These are phyloP conservation scores for Orchesella cincta DNA, from an alignment of 1,140 invertebrate species.

Conservation along the genomic window DNA sequence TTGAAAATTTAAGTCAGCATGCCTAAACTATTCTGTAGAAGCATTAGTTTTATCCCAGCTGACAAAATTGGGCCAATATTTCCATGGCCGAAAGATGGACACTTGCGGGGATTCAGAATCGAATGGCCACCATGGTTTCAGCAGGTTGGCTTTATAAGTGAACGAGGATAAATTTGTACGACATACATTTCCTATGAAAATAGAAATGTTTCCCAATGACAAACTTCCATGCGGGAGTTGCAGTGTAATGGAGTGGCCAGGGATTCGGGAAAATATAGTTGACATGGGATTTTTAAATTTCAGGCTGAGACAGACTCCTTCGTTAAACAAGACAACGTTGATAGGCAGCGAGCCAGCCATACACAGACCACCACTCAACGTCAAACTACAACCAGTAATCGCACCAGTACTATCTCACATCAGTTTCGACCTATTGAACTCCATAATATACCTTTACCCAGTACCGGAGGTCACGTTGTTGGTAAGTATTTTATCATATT, in stretches of 20 bases:
- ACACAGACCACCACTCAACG: conserved; percentile 3
- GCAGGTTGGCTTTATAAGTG: conserved; percentile 1
- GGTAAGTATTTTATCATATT: too few relatives aligned
- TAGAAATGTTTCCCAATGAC: neutral
- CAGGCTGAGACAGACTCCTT: conserved; percentile 57
- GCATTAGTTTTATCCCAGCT: conserved; percentile 44
- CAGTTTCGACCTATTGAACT: conserved; percentile 67
- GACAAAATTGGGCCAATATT: conserved; percentile 40
- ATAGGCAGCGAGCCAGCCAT: conserved; percentile 53
- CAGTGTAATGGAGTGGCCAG: too few relatives aligned
- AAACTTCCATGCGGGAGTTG: too few relatives aligned
- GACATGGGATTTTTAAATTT: conserved; percentile 32
- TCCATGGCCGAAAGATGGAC: conserved; percentile 40
- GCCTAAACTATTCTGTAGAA: conserved; percentile 32
- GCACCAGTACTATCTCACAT: conserved; percentile 39
- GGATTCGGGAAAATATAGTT: too few relatives aligned
- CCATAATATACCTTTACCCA: conserved; percentile 72
- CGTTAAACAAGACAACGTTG: conserved; percentile 50
- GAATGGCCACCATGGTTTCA: conserved; percentile 43
- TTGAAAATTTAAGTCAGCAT: too few relatives aligned
- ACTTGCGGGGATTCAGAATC: conserved; percentile 45
- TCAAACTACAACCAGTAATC: conserved; percentile 43
- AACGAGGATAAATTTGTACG: neutral
- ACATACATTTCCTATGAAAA: neutral
- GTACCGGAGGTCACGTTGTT: conserved; percentile 68